Base-by-base conservation (phyloP, 1,140 invertebrate species). In the Scaptodrosophila lebanonensis region DNA sequence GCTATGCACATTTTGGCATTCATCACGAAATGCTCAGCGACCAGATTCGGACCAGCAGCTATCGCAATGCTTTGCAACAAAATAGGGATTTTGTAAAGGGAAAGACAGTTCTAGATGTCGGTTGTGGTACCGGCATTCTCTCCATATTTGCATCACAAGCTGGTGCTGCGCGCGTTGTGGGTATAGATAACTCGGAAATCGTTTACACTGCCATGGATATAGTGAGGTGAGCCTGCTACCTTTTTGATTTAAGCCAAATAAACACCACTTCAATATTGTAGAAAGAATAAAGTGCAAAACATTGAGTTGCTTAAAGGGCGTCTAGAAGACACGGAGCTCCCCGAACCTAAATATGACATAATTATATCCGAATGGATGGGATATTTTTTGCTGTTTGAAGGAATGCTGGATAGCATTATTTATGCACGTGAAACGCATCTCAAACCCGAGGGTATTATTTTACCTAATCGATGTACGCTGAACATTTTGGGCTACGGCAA, bases 291-390 rank as follows among this genome's bases (percentile, higher is more conserved):
- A 54, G 87, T 92, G 3, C 84, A 91, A 58, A 89, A 86, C 65
- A 90, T 94, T 22, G 86, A 91, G 82, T 88, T 93, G 29, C 86
- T 93, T 3, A 91, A 92, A 87, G 96, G 96, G 1, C 92, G 95
- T 85, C 88, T 99, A 2, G 98, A 99, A 88, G 95, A 98, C 69
- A 91, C 91, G n/a, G 89, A 93, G 49, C 89, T 98, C 47, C 88
- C 90, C n/a, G 83, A 89, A 22, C 91, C 93, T 48, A 94, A 96
- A 89, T 96, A 98, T 12, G 98, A 99, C 87, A 92, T 99, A 15
- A 98, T 99, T 67, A 93, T 99, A 20, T 98, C 96, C 3, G 98
- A 99, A 88, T 99, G 98, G 98, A 99, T 99, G 98, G 98, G 98
- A 2, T 99, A 99, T 88, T 99, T 98, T 88, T 88, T 99, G 33